phyloP scores from a whole-genome alignment of 1,140 invertebrate species.

The Vanessa tameamea region DNA sequence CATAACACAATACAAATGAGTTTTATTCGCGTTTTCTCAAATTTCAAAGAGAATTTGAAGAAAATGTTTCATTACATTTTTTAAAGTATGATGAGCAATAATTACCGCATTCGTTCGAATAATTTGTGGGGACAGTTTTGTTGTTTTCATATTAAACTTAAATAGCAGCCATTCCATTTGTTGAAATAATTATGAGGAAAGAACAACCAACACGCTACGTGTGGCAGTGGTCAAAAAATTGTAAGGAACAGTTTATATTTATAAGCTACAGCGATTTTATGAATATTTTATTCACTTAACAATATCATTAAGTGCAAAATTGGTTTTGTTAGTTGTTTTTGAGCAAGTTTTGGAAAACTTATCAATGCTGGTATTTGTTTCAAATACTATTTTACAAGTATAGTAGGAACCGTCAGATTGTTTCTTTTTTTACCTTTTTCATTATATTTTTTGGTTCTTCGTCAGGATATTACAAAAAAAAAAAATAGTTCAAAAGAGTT shows the following conservation, averaged over 20 bases:
- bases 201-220: conserved; percentile 1
- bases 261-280: conserved; percentile 1
- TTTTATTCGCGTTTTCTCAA: conserved; percentile 26
- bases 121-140: conserved; percentile 29
- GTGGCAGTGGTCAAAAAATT: conserved; percentile 16
- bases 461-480: too few species aligned
- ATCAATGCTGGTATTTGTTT: too few species aligned
- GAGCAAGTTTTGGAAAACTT: too few species aligned
- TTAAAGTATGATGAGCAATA: conserved; percentile 31
- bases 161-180: conserved; percentile 29
- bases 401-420: too few species aligned
- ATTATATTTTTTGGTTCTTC: too few species aligned
- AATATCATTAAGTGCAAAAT: not conserved
- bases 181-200: conserved; percentile 23
- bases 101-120: conserved; percentile 26
- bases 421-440: too few species aligned
- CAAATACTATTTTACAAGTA: too few species aligned
- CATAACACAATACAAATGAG: conserved; percentile 18
- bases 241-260: not conserved
- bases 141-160: conserved; percentile 21
- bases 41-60: conserved; percentile 20
- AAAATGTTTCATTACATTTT: conserved; percentile 30
- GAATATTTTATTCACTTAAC: not conserved
- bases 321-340: not conserved
- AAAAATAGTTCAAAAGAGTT: too few species aligned